Evolutionary conservation across 2,888 invertebrate species (phyloP).

Genomic region (Nowickia ferox): DNA sequence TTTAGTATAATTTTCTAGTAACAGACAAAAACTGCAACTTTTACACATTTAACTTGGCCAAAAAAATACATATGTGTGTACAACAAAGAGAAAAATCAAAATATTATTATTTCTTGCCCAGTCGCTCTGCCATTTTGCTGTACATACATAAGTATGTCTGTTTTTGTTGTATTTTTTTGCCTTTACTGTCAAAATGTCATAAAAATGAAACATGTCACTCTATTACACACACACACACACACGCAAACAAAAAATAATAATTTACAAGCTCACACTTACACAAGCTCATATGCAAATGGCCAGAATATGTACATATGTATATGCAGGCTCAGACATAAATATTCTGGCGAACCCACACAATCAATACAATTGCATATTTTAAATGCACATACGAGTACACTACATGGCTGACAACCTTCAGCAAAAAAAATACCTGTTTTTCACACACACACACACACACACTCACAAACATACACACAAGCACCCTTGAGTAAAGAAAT

Average conservation of each 20-base stretch:
- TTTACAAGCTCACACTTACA: conserved; percentile 3
- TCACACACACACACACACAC: neutral
- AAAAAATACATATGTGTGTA: neutral
- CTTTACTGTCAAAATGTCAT: conserved; percentile 66
- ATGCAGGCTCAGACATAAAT: neutral
- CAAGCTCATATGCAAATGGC: neutral
- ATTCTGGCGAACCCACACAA: conserved; percentile 1
- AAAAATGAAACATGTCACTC: conserved; percentile 67
- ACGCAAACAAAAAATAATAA: neutral
- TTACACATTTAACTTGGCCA: conserved; percentile 45
- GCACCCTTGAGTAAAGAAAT: neutral
- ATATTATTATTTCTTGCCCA: conserved; percentile 39
- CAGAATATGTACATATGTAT: neutral
- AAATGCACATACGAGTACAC: conserved; percentile 7
- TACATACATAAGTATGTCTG: conserved; percentile 18
- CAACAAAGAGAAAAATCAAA: conserved; percentile 31
- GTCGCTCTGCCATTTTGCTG: conserved; percentile 25
- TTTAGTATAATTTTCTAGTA: conserved; percentile 15
- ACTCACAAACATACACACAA: neutral
- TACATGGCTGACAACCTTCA: neutral
- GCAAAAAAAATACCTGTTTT: conserved; percentile 21
- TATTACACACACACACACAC: conserved; percentile 29
- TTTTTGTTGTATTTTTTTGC: conserved; percentile 52
- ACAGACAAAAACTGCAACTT: neutral
- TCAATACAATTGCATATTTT: conserved; percentile 48